Percentiles rank a stretch among this genome's conserved stretches.
These are phyloP conservation scores for Psylliodes chrysocephalus DNA, from an alignment of 2,888 invertebrate genomes.

Conservation along the genomic window DNA sequence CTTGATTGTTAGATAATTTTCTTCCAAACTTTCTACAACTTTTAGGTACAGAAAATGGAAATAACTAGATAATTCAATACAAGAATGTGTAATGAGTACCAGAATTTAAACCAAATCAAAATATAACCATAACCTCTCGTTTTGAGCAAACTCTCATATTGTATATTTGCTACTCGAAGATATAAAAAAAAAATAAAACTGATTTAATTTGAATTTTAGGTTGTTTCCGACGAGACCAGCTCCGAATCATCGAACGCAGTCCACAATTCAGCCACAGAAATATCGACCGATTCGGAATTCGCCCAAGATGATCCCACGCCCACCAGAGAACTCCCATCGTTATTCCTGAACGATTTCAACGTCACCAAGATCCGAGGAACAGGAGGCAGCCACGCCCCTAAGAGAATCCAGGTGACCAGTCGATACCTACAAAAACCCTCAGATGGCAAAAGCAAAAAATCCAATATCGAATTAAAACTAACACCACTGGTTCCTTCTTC, in stretches of 20 bases:
- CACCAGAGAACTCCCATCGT: conserved; percentile 79
- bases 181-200: too few species aligned
- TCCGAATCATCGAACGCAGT: conserved; percentile 78
- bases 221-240: conserved; percentile 72
- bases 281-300: conserved; percentile 92
- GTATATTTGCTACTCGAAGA: too few species aligned
- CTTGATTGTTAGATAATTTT: too few species aligned
- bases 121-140: too few species aligned
- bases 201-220: conserved; percentile 63
- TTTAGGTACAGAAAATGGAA: too few species aligned
- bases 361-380: conserved; percentile 68
- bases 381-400: conserved; percentile 61
- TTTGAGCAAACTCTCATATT: too few species aligned
- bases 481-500: conserved; percentile 60
- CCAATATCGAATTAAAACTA: conserved; percentile 62
- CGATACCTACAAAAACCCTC: conserved; percentile 64
- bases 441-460: conserved; percentile 57
- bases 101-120: too few species aligned
- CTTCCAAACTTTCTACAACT: too few species aligned
- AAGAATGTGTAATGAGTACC: too few species aligned
- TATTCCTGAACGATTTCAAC: conserved; percentile 76
- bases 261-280: conserved; percentile 89
- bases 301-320: conserved; percentile 82
- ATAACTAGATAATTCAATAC: too few species aligned
- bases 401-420: conserved; percentile 72